Conservation (phyloP, 2,888 invertebrate species). For the Onthophagus sagittarius region DNA sequence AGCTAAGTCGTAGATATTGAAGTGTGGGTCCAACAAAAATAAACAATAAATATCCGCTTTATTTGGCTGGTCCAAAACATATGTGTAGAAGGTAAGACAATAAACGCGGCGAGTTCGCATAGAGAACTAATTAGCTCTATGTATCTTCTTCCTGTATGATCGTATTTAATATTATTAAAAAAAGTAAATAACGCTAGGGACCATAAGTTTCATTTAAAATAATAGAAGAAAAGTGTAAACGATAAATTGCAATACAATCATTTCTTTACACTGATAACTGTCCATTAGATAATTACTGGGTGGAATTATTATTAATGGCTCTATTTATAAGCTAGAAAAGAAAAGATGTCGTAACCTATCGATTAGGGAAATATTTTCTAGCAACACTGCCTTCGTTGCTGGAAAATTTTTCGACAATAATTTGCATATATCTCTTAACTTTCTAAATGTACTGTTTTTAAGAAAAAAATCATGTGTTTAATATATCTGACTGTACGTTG, state of each 20-base stretch:
- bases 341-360: neutral
- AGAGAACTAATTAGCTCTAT: neutral
- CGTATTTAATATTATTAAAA: constrained; percentile 2
- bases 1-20: neutral
- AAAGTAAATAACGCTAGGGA: neutral
- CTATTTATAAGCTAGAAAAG: neutral
- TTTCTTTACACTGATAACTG: neutral
- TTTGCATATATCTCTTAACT: neutral
- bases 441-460: constrained; percentile 10
- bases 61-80: constrained; percentile 32
- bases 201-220: constrained; percentile 5
- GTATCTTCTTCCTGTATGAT: neutral
- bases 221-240: neutral
- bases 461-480: neutral
- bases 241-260: constrained; percentile 18
- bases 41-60: constrained; percentile 25
- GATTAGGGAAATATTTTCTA: constrained; percentile 30
- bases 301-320: neutral
- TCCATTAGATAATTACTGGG: neutral
- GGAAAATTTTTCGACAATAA: constrained; percentile 30
- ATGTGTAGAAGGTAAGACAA: neutral
- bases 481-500: constrained; percentile 2
- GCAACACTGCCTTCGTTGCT: constrained; percentile 38
- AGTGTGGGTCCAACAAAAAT: neutral
- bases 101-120: neutral